Evolutionary conservation across 2,888 invertebrate species (phyloP), one percentile per base, ranked within the genome.

Genomic region (Pristionchus japonicus): DNA sequence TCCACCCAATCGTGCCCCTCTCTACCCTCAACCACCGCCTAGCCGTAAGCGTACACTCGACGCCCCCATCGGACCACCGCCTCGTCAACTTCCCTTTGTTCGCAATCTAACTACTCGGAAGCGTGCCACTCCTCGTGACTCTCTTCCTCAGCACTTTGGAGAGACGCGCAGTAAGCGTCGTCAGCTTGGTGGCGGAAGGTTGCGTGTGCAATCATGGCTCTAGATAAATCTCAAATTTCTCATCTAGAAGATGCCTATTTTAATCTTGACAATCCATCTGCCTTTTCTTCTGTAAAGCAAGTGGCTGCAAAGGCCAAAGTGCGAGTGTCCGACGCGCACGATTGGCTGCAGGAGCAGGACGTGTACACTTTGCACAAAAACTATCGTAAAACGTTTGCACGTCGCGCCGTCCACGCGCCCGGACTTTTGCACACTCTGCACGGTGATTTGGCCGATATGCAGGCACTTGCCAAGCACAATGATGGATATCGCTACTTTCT

Each of bases 201-300:
- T 20, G 52, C 17, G 4, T 23, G 52, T 57, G 17, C 52, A 43
- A 6, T 43, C 43, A 43, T 43, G 43, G 43, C 6, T 6, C 6
- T 9, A 11, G 11, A n/a, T n/a, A 4, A n/a, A n/a, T n/a, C n/a
- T n/a, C n/a, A n/a, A n/a, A n/a, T n/a, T n/a, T n/a, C n/a, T n/a
- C n/a, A n/a, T n/a, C n/a, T 57, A 57, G 57, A 57, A 77, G 43
- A 77, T 77, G 77, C 77, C 17, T 77, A 43, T 27, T 77, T 77
- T 43, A 77, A 77, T 11, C 77, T 77, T 11, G 40, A 23, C 15
- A 77, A 77, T 3, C 43, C 40, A 1, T 27, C 77, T 11, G 77
- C 77, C 0, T 77, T 77, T 27, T 77, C 77, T 0, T 77, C 77
- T 47, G 40, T 15, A 40, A 27, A 1, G n/a, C 13, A 11, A 27